These are phyloP conservation scores for Pimpla rufipes DNA, from an alignment of 2,888 invertebrate genomes.

Conservation along the genomic window DNA sequence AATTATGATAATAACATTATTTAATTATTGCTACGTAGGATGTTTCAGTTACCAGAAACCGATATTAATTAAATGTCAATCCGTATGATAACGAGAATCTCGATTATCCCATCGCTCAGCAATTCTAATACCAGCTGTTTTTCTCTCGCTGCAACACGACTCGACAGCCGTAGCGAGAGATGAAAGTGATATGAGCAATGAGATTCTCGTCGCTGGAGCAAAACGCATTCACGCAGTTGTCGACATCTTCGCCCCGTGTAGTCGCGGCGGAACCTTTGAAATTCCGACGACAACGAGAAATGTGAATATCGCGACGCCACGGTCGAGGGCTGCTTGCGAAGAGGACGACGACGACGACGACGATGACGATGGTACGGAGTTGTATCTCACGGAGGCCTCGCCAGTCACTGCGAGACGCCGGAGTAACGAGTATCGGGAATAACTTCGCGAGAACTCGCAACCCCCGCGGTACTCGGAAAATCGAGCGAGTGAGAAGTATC, in stretches of 20 bases:
- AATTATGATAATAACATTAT: too few relatives aligned
- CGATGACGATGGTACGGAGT: neutral
- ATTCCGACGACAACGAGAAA: neutral
- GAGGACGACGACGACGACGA: too few relatives aligned
- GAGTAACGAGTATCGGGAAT: slow-evolving; percentile 42
- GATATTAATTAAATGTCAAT: too few relatives aligned
- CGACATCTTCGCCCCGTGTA: neutral
- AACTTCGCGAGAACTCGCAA: slow-evolving; percentile 15
- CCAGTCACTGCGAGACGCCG: neutral
- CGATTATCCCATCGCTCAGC: too few relatives aligned
- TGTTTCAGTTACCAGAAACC: too few relatives aligned
- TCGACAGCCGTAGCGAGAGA: too few relatives aligned
- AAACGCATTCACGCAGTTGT: neutral
- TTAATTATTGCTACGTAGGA: too few relatives aligned
- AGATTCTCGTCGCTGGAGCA: neutral
- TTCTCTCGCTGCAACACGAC: too few relatives aligned
- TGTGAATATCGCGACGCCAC: slow-evolving; percentile 4
- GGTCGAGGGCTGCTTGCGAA: neutral
- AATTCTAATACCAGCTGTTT: too few relatives aligned
- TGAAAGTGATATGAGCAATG: too few relatives aligned
- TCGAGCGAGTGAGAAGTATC: slow-evolving; percentile 3
- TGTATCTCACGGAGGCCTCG: neutral
- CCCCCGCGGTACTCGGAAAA: neutral
- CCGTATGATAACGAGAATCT: too few relatives aligned
- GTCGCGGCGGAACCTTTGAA: neutral